Evolutionary conservation across 2,113 vertebrate species (phyloP).

Genomic region (Phasianus colchicus): DNA sequence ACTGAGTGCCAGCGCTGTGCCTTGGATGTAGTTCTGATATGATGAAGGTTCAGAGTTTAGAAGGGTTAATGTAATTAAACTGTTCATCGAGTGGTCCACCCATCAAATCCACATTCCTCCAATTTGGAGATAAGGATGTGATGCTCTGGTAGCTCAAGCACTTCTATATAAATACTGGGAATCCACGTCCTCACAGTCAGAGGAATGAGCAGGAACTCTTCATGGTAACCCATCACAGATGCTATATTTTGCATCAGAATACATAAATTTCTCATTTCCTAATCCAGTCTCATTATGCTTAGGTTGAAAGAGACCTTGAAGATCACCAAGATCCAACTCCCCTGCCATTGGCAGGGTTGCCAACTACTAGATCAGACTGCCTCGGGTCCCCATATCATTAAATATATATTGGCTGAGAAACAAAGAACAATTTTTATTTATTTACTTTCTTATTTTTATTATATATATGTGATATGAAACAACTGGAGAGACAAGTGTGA

Average conservation of each 20-base stretch:
- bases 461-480: neutral
- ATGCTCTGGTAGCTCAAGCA: neutral
- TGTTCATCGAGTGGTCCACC: neutral
- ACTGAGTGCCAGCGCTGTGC: neutral
- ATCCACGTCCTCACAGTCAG: neutral
- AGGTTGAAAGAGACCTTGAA: too few species aligned
- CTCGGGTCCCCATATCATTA: too few species aligned
- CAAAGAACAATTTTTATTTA: neutral
- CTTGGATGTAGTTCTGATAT: neutral
- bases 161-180: neutral
- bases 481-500: neutral
- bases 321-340: too few species aligned
- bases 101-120: too few species aligned
- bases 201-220: neutral
- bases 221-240: neutral
- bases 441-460: too few species aligned
- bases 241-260: neutral
- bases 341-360: too few species aligned
- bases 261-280: neutral
- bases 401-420: neutral
- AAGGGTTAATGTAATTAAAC: neutral
- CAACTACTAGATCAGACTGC: too few species aligned
- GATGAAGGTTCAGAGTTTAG: neutral
- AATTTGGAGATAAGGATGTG: too few species aligned
- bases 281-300: neutral